phyloP scores from a whole-genome alignment of 2,113 vertebrate species.

The Ancistrus triradiatus region DNA sequence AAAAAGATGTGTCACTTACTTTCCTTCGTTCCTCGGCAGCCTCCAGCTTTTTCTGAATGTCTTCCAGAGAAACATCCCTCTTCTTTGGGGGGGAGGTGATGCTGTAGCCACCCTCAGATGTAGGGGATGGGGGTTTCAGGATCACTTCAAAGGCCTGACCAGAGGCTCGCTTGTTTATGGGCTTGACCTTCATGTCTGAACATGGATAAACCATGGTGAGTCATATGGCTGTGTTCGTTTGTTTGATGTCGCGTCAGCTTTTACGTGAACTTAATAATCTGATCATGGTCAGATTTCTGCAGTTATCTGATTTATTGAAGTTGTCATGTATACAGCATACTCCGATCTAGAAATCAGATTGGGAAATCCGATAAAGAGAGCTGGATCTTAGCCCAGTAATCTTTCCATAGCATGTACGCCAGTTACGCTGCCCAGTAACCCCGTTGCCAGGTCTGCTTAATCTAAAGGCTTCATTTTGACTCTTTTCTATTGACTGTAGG shows the following conservation, averaged over 20 bases:
- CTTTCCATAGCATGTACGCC: no score
- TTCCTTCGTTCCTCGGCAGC: constrained; percentile 84
- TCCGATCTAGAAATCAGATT: no score
- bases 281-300: no score
- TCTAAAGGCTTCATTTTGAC: no score
- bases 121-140: constrained; percentile 81
- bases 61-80: constrained; percentile 83
- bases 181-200: constrained; percentile 87
- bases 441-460: no score
- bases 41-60: constrained; percentile 83
- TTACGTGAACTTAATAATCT: not conserved
- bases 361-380: no score
- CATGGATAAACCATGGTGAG: not conserved
- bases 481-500: no score
- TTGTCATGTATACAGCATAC: no score
- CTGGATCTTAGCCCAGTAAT: no score
- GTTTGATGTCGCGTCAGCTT: not conserved
- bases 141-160: constrained; percentile 88
- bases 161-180: constrained; percentile 84
- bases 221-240: not conserved
- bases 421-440: no score
- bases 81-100: constrained; percentile 80
- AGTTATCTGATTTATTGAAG: no score
- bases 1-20: constrained; percentile 60
- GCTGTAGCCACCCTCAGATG: constrained; percentile 74